These are phyloP conservation scores for Globodera rostochiensis DNA, from an alignment of 1,140 invertebrate species.

Conservation along the genomic window DNA sequence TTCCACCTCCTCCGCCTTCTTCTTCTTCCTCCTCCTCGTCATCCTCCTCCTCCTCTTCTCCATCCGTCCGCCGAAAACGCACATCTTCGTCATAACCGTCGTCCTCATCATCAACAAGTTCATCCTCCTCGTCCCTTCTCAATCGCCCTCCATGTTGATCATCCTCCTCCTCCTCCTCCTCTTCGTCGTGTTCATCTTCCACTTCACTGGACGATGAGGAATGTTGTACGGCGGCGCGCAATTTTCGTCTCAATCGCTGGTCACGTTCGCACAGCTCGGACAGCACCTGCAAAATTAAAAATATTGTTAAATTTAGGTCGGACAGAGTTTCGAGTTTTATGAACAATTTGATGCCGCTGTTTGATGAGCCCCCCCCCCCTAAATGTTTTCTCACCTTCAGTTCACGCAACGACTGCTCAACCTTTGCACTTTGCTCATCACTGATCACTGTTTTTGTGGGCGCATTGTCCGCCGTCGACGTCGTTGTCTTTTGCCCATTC, in stretches of 20 bases:
- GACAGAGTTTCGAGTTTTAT: no score
- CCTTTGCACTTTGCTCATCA: neutral
- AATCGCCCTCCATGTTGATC: neutral
- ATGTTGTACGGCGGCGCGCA: neutral
- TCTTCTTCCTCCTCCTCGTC: neutral
- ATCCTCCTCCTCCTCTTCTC: neutral
- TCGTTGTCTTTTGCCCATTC: neutral
- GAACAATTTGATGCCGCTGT: no score
- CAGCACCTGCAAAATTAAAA: neutral
- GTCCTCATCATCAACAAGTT: neutral
- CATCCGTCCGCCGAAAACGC: neutral
- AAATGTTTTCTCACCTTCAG: neutral
- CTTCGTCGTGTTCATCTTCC: conserved; percentile 20
- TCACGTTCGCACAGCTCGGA: conserved; percentile 9
- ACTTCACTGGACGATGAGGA: conserved; percentile 1
- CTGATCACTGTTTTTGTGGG: neutral
- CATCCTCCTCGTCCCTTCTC: neutral
- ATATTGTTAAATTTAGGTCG: neutral
- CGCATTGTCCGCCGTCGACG: neutral
- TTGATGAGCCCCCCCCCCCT: no score
- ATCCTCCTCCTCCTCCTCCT: conserved; percentile 33
- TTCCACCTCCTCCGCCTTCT: no score
- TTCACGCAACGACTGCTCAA: neutral
- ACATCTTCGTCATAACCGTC: neutral
- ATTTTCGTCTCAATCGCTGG: neutral